These are phyloP conservation scores for Catonia carolina DNA, from an alignment of 2,888 invertebrate species.

Conservation along the genomic window DNA sequence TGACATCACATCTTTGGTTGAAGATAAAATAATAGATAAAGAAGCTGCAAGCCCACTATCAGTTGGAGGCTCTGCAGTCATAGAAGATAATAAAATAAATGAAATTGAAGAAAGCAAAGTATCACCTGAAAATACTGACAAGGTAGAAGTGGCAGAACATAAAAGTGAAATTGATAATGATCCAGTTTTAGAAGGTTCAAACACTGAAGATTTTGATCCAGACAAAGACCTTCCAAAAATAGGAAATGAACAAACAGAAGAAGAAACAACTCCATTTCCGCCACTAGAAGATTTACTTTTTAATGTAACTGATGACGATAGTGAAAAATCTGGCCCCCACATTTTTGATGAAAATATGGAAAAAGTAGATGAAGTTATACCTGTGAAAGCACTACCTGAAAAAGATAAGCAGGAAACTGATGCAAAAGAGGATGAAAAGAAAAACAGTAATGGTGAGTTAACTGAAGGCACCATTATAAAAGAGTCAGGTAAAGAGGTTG, in stretches of 20 bases:
- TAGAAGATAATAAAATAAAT: background rate
- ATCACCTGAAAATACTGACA: background rate
- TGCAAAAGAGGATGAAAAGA: no score
- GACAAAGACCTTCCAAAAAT: no score
- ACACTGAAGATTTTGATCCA: no score
- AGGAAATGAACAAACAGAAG: no score
- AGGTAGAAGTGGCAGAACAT: background rate
- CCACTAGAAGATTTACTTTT: no score
- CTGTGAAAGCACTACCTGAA: background rate
- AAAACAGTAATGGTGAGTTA: no score
- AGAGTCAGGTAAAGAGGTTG: background rate
- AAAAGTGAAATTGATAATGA: background rate
- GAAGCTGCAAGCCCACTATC: background rate
- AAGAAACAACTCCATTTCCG: no score
- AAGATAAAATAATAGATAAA: background rate
- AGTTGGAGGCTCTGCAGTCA: no score
- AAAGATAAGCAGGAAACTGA: no score
- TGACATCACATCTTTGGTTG: no score
- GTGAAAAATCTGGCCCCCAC: background rate
- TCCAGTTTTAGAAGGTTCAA: no score
- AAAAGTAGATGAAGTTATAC: background rate
- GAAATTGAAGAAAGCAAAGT: background rate
- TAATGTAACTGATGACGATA: background rate
- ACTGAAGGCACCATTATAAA: background rate
- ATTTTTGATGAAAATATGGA: background rate